Percentiles rank a stretch among this genome's conserved stretches.
Conservation (phyloP, 2,888 invertebrate genomes). For the Aelia acuminata region DNA sequence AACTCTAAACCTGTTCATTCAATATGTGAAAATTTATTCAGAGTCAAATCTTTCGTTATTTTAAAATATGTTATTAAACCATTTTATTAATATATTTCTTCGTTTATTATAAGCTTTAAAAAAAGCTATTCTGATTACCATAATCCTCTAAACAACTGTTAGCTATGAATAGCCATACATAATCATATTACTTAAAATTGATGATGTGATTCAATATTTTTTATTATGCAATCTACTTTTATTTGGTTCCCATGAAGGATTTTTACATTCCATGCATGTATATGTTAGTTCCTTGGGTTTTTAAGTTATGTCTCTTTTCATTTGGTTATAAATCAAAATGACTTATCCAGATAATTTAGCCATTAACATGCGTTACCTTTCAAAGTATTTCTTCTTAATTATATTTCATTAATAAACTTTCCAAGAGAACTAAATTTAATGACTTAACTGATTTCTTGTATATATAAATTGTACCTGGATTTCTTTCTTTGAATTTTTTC, state of each 20-base stretch:
- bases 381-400: conserved; percentile 56
- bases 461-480: conserved; percentile 55
- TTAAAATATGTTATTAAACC: background rate
- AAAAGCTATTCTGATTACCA: conserved; percentile 38
- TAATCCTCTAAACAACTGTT: conserved; percentile 11
- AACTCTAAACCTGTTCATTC: background rate
- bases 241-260: conserved; percentile 5
- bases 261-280: conserved; percentile 56
- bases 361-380: conserved; percentile 55
- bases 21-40: conserved; percentile 1
- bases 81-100: conserved; percentile 20
- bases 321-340: conserved; percentile 58
- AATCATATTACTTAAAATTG: background rate
- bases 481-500: conserved; percentile 1
- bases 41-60: conserved; percentile 26
- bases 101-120: conserved; percentile 38
- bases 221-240: background rate
- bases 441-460: conserved; percentile 52
- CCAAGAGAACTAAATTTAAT: conserved; percentile 46
- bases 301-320: conserved; percentile 44
- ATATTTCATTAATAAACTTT: conserved; percentile 32
- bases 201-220: background rate
- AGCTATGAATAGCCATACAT: background rate
- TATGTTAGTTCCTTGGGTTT: conserved; percentile 53
- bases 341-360: conserved; percentile 52